Evolutionary conservation across 1,140 invertebrate species (phyloP).

Genomic region (Mizuhopecten yessoensis): DNA sequence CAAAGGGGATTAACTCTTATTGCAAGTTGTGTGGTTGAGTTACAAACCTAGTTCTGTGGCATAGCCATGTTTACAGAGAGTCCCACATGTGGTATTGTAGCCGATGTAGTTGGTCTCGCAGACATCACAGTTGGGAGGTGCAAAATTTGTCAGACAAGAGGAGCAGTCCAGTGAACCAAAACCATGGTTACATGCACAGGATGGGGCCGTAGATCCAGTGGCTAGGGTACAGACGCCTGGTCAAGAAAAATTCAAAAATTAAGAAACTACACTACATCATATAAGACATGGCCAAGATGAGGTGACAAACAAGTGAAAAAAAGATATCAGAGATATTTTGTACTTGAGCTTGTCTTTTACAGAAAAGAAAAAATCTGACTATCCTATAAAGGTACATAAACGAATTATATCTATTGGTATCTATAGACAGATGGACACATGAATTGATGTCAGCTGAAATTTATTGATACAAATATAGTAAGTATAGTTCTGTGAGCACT

Average conservation of each 20-base stretch:
- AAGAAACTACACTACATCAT: not conserved
- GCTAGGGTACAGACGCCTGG: constrained; percentile 72
- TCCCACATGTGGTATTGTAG: constrained; percentile 73
- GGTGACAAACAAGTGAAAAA: no score
- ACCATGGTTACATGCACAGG: constrained; percentile 75
- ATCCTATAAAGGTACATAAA: no score
- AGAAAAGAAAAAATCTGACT: no score
- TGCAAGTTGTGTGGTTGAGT: not conserved
- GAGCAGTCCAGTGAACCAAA: constrained; percentile 72
- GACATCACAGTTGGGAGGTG: constrained; percentile 67
- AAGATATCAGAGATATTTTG: no score
- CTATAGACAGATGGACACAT: no score
- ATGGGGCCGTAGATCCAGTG: constrained; percentile 63
- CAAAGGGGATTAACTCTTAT: no score
- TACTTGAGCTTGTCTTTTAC: no score
- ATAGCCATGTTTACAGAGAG: constrained; percentile 75
- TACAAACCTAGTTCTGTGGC: constrained; percentile 66
- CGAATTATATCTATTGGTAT: no score
- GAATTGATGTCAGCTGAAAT: no score
- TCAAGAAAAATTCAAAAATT: constrained; percentile 42
- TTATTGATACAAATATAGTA: no score
- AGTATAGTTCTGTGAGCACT: not conserved
- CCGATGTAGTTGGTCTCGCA: constrained; percentile 75
- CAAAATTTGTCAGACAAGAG: constrained; percentile 69
- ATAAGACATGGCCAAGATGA: no score